Conservation (phyloP, 1,140 invertebrate genomes). For the Brachionus asplanchnoidis region DNA sequence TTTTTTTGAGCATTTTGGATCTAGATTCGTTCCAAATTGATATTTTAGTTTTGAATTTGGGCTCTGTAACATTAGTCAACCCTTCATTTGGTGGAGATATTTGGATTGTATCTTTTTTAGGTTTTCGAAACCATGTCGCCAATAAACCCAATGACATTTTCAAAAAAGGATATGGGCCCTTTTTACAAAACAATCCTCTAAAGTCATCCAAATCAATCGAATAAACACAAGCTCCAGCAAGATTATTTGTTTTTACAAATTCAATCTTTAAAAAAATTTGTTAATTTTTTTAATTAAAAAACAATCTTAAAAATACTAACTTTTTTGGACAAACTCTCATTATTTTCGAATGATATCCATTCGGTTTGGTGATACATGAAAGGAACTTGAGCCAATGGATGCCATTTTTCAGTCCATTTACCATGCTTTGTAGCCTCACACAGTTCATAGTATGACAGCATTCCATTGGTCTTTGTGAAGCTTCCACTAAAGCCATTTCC, state of each 20-base stretch:
- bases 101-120: background rate
- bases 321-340: conserved; percentile 29
- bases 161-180: conserved; percentile 49
- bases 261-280: background rate
- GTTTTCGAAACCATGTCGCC: background rate
- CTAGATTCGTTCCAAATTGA: background rate
- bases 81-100: background rate
- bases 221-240: conserved; percentile 26
- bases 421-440: conserved; percentile 12
- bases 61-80: background rate
- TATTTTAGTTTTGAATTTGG: background rate
- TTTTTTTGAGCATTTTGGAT: background rate
- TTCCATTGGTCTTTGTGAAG: conserved; percentile 36
- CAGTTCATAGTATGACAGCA: conserved; percentile 25
- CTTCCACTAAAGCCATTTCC: conserved; percentile 29
- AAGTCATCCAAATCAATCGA: conserved; percentile 58
- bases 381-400: background rate
- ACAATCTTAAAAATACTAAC: background rate
- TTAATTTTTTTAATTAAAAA: background rate
- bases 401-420: conserved; percentile 40
- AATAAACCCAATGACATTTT: conserved; percentile 8
- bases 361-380: conserved; percentile 4
- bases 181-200: conserved; percentile 46
- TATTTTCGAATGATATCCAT: conserved; percentile 39
- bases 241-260: conserved; percentile 30